Base-by-base conservation (phyloP, 2,888 invertebrate genomes). In the Vandiemenella viatica region DNA sequence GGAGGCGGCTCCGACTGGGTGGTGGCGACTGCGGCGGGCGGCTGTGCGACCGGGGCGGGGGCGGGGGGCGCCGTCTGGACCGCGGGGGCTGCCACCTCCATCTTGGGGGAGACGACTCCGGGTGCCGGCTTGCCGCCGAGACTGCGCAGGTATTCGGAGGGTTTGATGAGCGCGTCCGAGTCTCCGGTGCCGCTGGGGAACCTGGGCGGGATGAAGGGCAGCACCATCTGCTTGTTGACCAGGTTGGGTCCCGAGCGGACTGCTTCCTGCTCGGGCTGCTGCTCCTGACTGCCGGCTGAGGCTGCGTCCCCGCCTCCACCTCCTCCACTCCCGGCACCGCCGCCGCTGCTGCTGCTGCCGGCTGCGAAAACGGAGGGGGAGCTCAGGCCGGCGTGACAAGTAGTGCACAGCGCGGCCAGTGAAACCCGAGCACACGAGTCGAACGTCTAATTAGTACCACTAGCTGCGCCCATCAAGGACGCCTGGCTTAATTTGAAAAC, bases 141-240 rank as follows among this genome's bases (percentile, higher is more conserved):
- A 63, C 88, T 88, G 63, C 80, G 80, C 59, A 92, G 70, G 67
- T 91, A 92, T 69, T 92, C 91, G 54, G 89, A 90, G 48, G 91
- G 92, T 63, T 91, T 91, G 65, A 92, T 88, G 57, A 92, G 77
- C 52, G 83, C 79, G 68, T 89, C 83, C 52, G 84, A 78, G 62
- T 83, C 82, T 66, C 80, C 77, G 55, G 73, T 72, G 19, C 64
- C 62, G 63, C 77, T 75, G 48, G 85, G 83, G 70, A 92, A 92
- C 67, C 86, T 84, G 50, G 92, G 91, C 52, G 90, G 91, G 63
- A 92, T 82, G 72, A 92, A 91, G 56, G 91, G 87, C 57, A 89
- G 71, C 58, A 80, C 87, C 64, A 87, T 76, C 67, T 88, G 88
- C 68, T 83, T 86, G 72, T 84, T 85, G 62, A 85, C 82, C 69